Percentiles rank a stretch among this genome's conserved stretches.
These are phyloP conservation scores for Notarius quadriscutis DNA, from an alignment of 2,113 vertebrate species.

Conservation along the genomic window DNA sequence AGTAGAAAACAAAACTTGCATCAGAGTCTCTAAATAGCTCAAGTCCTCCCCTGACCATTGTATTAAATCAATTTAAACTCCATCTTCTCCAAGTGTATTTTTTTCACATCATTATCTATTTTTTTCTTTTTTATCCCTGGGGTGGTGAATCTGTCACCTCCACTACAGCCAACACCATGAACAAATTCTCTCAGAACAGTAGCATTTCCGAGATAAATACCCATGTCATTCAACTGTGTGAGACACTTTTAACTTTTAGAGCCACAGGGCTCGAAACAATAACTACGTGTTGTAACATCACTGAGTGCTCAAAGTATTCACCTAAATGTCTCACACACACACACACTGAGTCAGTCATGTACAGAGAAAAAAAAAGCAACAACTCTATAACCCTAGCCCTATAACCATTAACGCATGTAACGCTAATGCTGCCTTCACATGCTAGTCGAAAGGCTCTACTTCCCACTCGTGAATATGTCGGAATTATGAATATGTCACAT, in stretches of 20 bases:
- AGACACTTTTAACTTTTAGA: conserved; percentile 57
- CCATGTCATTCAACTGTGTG: conserved; percentile 64
- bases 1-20: background rate
- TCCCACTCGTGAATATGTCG: too few species aligned
- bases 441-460: too few species aligned
- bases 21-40: background rate
- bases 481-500: too few species aligned
- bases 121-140: conserved; percentile 55
- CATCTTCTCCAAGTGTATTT: conserved; percentile 50
- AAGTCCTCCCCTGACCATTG: conserved; percentile 51
- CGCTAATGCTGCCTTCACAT: too few species aligned
- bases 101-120: conserved; percentile 61
- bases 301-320: conserved; percentile 33
- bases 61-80: conserved; percentile 62
- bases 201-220: conserved; percentile 71
- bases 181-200: conserved; percentile 63
- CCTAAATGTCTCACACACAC: too few species aligned
- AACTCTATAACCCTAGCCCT: too few species aligned
- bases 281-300: conserved; percentile 61
- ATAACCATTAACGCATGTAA: too few species aligned
- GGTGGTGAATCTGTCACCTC: conserved; percentile 73
- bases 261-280: conserved; percentile 62
- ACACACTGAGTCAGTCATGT: too few species aligned
- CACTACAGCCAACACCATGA: conserved; percentile 69
- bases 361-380: too few species aligned